phyloP scores from a whole-genome alignment of 2,888 invertebrate genomes.

The Leptopilina syphax region DNA sequence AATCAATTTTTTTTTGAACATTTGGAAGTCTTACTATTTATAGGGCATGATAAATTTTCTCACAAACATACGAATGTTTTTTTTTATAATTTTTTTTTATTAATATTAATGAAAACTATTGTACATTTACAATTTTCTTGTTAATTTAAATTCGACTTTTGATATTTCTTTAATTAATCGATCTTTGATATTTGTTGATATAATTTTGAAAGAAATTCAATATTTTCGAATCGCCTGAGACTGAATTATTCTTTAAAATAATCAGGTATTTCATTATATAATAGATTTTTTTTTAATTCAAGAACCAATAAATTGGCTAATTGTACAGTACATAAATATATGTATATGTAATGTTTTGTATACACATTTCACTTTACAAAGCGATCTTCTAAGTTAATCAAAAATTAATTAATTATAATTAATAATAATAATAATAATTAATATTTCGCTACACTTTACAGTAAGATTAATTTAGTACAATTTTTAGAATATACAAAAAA shows the following conservation, averaged over 20 bases:
- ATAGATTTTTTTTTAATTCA: too few relatives aligned
- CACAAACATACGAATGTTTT: too few relatives aligned
- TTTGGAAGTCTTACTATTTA: too few relatives aligned
- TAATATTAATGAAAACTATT: neutral
- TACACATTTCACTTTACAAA: neutral
- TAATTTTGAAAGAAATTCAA: neutral
- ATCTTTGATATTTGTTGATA: neutral
- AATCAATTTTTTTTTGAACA: too few relatives aligned
- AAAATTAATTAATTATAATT: neutral
- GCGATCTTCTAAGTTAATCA: neutral
- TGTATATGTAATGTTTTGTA: constrained; percentile 7
- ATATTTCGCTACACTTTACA: too few relatives aligned
- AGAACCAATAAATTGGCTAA: neutral
- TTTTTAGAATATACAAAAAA: neutral
- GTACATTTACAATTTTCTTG: constrained; percentile 3
- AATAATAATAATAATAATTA: too few relatives aligned
- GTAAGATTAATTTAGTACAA: constrained; percentile 9
- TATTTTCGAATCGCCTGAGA: neutral
- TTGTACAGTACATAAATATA: constrained; percentile 15
- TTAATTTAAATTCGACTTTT: constrained; percentile 2
- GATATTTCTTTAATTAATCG: constrained; percentile 10
- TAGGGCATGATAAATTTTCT: too few relatives aligned
- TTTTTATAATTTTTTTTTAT: too few relatives aligned
- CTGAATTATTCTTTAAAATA: neutral
- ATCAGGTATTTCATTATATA: too few relatives aligned